A percentile compares a stretch with the other conserved stretches of the same genome.
phyloP scores from a whole-genome alignment of 2,888 invertebrate species.

The Ophioninae sp. region DNA sequence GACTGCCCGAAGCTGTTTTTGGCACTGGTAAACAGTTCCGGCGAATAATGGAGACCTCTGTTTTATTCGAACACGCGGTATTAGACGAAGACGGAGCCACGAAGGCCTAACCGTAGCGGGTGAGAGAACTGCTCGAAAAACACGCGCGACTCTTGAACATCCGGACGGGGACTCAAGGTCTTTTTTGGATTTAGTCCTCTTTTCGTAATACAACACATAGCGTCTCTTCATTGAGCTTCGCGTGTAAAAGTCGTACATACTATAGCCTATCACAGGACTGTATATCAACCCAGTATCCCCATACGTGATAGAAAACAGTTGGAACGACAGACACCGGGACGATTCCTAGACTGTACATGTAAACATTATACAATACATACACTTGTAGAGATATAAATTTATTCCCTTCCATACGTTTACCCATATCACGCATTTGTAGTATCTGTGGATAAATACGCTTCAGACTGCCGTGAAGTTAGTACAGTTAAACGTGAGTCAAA shows the following conservation, averaged over 20 bases:
- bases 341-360: slow-evolving; percentile 30
- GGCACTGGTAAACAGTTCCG: slow-evolving; percentile 57
- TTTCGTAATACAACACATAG: slow-evolving; percentile 13
- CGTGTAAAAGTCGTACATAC: slow-evolving; percentile 22
- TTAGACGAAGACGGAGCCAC: slow-evolving; percentile 38
- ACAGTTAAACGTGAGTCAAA: background rate
- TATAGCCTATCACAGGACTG: slow-evolving; percentile 1
- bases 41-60: slow-evolving; percentile 57
- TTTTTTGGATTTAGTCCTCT: slow-evolving; percentile 63
- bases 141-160: slow-evolving; percentile 35
- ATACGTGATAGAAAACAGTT: slow-evolving; percentile 38
- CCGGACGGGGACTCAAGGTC: slow-evolving; percentile 63
- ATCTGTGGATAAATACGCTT: background rate
- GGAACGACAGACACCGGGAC: slow-evolving; percentile 48
- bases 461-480: background rate
- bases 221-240: slow-evolving; percentile 60
- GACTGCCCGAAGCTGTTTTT: slow-evolving; percentile 56
- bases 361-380: background rate
- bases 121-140: slow-evolving; percentile 44
- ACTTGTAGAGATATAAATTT: slow-evolving; percentile 1
- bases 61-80: slow-evolving; percentile 44
- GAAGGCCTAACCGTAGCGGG: slow-evolving; percentile 33
- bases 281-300: slow-evolving; percentile 49
- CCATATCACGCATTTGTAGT: background rate
- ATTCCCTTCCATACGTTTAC: background rate